Conservation (phyloP, 2,797 vertebrate genomes). For the Mus minutoides region DNA sequence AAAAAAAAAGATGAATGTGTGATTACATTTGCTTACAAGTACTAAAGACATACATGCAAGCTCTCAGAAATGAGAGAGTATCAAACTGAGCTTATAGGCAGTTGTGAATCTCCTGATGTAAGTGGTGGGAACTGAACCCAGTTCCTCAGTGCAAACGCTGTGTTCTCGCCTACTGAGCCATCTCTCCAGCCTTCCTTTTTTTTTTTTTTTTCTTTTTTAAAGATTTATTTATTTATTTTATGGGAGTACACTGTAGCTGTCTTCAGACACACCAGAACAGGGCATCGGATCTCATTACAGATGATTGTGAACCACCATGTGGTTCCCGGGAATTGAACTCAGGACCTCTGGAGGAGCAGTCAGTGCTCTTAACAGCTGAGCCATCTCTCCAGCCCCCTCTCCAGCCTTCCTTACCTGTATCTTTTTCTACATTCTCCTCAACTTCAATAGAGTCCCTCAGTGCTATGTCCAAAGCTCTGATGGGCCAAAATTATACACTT, state of each 20-base stretch:
- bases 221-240: too few relatives aligned
- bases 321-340: too few relatives aligned
- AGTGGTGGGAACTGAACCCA: background rate
- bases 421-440: background rate
- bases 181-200: background rate
- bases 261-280: too few relatives aligned
- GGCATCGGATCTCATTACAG: too few relatives aligned
- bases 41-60: background rate
- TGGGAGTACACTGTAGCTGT: too few relatives aligned
- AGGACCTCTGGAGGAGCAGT: too few relatives aligned
- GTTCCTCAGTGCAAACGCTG: background rate
- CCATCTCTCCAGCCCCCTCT: background rate
- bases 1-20: background rate
- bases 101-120: background rate
- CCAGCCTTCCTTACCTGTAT: background rate
- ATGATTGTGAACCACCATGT: too few relatives aligned
- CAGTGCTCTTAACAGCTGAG: too few relatives aligned
- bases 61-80: background rate
- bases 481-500: background rate
- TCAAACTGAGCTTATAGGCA: background rate
- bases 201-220: too few relatives aligned
- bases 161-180: background rate
- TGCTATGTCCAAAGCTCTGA: background rate
- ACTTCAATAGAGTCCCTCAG: background rate
- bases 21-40: background rate